These are phyloP conservation scores for Stenotaenia linearis DNA, from an alignment of 2,888 invertebrate species.

Conservation along the genomic window DNA sequence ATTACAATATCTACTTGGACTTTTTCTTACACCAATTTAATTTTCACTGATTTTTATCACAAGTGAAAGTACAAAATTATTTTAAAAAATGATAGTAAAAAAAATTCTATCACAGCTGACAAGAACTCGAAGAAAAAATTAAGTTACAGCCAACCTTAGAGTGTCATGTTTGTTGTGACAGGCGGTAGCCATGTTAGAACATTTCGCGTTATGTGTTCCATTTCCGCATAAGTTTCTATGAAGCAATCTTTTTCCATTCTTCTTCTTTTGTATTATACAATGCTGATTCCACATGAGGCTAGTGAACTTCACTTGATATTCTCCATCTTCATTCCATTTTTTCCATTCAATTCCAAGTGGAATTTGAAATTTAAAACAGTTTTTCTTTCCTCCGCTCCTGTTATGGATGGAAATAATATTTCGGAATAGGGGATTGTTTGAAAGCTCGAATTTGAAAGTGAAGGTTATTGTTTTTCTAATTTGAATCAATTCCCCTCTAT, in stretches of 20 bases:
- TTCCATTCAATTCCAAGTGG: slow-evolving; percentile 12
- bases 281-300: slow-evolving; percentile 24
- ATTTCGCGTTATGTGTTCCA: neutral
- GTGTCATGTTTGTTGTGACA: neutral
- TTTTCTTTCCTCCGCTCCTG: neutral
- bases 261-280: neutral
- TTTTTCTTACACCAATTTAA: too few relatives aligned
- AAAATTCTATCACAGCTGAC: too few relatives aligned
- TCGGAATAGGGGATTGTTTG: neutral
- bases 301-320: slow-evolving; percentile 17
- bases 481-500: neutral
- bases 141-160: too few relatives aligned
- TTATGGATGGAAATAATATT: slow-evolving; percentile 6
- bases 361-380: slow-evolving; percentile 23
- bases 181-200: neutral
- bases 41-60: too few relatives aligned
- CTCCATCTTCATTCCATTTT: slow-evolving; percentile 22
- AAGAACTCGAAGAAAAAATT: too few relatives aligned
- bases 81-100: too few relatives aligned
- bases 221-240: neutral
- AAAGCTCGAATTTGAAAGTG: neutral
- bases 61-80: too few relatives aligned
- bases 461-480: slow-evolving; percentile 10
- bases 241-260: neutral
- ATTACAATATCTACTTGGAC: too few relatives aligned